Evolutionary conservation across 2,888 invertebrate species (phyloP), one percentile per base, ranked within the genome.

Genomic region (Zootermopsis nevadensis): DNA sequence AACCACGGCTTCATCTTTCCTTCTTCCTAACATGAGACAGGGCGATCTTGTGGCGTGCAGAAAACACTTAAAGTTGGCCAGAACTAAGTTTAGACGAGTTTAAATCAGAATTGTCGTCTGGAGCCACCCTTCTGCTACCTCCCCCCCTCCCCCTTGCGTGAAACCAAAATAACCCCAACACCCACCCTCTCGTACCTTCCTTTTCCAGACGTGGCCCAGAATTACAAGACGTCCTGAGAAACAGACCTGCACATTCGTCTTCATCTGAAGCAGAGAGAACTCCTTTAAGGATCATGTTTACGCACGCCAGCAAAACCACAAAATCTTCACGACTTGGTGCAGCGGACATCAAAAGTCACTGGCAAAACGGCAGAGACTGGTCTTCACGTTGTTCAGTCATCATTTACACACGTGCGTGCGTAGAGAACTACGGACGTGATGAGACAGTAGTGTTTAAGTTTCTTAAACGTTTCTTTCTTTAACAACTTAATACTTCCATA

Each of bases 101-200:
- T 60, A 60, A 60, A n/a, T n/a, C 60, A n/a, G 76, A 48, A 42
- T 48, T 30, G 48, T 48, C 48, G 79, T 66, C 66, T 79, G 66
- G 79, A 79, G 66, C 27, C 79, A 79, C 79, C 79, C 79, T 79
- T 60, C 55, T 60, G 31, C 12, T n/a, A n/a, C n/a, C n/a, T n/a
- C n/a, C n/a, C n/a, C 33, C 22, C n/a, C 33, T 55, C 33, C 33
- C 35, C 33, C 31, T 31, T 79, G 79, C 33, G 33, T 79, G 55
- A 53, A 79, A 60, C 79, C 79, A 79, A 79, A 79, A 79, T 79
- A 79, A 35, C 79, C 79, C 33, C 35, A 66, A 60, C 79, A 79
- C 79, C 79, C 79, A 66, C 79, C 27, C n/a, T 38, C 74, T 38
- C n/a, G 24, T 7, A 30, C 19, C 66, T n/a, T 67, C 22, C 33